Percentiles rank a stretch among this genome's conserved stretches.
These are phyloP conservation scores for Symphodus melops DNA, from an alignment of 2,113 vertebrate genomes.

Conservation along the genomic window DNA sequence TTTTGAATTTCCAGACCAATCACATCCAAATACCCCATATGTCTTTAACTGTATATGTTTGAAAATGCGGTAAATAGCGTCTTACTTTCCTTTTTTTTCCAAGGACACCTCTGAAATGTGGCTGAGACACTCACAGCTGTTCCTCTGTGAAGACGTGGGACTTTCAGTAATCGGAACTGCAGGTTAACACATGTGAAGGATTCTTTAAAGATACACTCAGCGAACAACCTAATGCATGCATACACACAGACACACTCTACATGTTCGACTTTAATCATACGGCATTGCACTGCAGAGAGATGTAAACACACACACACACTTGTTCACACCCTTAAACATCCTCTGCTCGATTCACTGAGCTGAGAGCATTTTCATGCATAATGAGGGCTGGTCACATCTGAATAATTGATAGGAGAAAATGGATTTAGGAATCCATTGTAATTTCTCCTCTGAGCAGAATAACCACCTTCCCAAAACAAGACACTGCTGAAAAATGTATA, in stretches of 20 bases:
- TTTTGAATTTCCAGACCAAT: too few relatives aligned
- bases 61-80: too few relatives aligned
- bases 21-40: too few relatives aligned
- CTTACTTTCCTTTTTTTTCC: too few relatives aligned
- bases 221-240: conserved; percentile 1
- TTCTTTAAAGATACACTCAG: neutral
- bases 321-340: neutral
- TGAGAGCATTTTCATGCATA: conserved; percentile 62
- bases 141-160: neutral
- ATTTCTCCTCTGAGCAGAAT: conserved; percentile 72
- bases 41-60: too few relatives aligned
- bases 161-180: neutral
- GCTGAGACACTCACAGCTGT: too few relatives aligned
- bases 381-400: conserved; percentile 70
- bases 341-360: conserved; percentile 40
- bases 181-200: neutral
- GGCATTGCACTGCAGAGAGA: conserved; percentile 8
- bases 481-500: conserved; percentile 58
- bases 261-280: neutral
- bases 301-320: conserved; percentile 26
- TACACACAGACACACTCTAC: neutral
- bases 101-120: too few relatives aligned
- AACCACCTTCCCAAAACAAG: conserved; percentile 70
- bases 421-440: conserved; percentile 70
- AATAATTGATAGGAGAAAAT: conserved; percentile 78